Percentiles rank a stretch among this genome's conserved stretches.
Conservation (phyloP, 2,888 invertebrate genomes). For the Prenolepis imparis region DNA sequence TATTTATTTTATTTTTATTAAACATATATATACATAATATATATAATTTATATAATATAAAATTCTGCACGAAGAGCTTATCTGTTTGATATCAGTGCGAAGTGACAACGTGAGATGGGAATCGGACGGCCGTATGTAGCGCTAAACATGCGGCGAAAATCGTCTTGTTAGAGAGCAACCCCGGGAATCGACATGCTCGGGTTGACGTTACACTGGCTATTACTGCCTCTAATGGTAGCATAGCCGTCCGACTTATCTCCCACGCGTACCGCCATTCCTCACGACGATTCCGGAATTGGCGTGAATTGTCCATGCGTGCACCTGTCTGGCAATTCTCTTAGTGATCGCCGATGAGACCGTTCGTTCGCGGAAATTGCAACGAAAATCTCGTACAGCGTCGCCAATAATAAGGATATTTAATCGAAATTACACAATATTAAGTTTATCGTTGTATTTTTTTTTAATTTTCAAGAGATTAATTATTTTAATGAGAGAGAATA, state of each 20-base stretch:
- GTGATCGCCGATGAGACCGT: slow-evolving; percentile 3
- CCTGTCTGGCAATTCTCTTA: slow-evolving; percentile 27
- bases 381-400: neutral
- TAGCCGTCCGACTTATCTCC: slow-evolving; percentile 46
- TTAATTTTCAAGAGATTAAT: neutral
- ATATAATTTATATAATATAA: neutral
- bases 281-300: slow-evolving; percentile 30
- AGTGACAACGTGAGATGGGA: slow-evolving; percentile 1
- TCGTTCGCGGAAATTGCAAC: neutral
- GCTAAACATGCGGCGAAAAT: neutral
- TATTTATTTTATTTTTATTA: too few species aligned
- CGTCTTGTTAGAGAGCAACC: slow-evolving; percentile 22
- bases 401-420: neutral
- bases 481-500: too few species aligned
- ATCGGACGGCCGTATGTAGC: neutral
- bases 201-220: slow-evolving; percentile 34
- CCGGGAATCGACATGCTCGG: slow-evolving; percentile 2
- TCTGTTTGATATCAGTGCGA: neutral
- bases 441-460: neutral
- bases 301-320: slow-evolving; percentile 47
- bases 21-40: too few species aligned
- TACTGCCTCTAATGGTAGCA: slow-evolving; percentile 29
- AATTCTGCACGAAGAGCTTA: neutral
- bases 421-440: neutral
- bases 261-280: slow-evolving; percentile 41